A percentile compares a stretch with the other conserved stretches of the same genome.
These are phyloP conservation scores for Drosophila birchii DNA, from an alignment of 2,888 invertebrate genomes.

Conservation along the genomic window DNA sequence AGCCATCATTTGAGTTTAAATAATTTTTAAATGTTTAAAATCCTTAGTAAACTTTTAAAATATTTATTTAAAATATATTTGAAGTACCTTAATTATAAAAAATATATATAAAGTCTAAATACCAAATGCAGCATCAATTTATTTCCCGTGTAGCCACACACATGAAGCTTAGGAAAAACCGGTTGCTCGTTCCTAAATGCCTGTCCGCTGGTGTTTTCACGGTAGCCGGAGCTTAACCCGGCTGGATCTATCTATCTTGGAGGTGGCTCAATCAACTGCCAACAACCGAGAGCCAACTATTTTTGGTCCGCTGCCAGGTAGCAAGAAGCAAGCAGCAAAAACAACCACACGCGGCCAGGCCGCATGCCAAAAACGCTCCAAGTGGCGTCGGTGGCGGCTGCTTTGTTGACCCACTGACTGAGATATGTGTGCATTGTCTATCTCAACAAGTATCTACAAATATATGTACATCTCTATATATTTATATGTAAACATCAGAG, in stretches of 20 bases:
- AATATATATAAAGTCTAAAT: not conserved
- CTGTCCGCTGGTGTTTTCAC: slow-evolving; percentile 50
- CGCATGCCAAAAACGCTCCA: slow-evolving; percentile 73
- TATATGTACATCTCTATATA: not conserved
- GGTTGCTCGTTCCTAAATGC: slow-evolving; percentile 49
- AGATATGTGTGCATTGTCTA: slow-evolving; percentile 59
- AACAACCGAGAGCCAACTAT: slow-evolving; percentile 55
- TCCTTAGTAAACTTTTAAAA: too few species aligned
- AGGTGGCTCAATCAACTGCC: slow-evolving; percentile 69
- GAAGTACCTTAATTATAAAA: too few species aligned
- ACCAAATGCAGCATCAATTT: not conserved
- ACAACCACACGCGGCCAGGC: slow-evolving; percentile 46
- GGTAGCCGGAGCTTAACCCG: slow-evolving; percentile 54
- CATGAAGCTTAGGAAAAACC: slow-evolving; percentile 4
- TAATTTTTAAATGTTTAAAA: not conserved
- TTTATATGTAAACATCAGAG: not conserved
- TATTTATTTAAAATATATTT: too few species aligned
- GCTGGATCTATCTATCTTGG: slow-evolving; percentile 44
- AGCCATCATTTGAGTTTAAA: too few species aligned
- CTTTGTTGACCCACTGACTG: slow-evolving; percentile 76
- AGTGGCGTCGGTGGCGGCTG: slow-evolving; percentile 60
- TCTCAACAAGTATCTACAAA: slow-evolving; percentile 33
- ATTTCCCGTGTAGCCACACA: slow-evolving; percentile 37
- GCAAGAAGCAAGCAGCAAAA: slow-evolving; percentile 26
- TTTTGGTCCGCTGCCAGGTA: slow-evolving; percentile 70